These are phyloP conservation scores for Nymphicus hollandicus DNA, from an alignment of 2,113 vertebrate genomes.

Conservation along the genomic window DNA sequence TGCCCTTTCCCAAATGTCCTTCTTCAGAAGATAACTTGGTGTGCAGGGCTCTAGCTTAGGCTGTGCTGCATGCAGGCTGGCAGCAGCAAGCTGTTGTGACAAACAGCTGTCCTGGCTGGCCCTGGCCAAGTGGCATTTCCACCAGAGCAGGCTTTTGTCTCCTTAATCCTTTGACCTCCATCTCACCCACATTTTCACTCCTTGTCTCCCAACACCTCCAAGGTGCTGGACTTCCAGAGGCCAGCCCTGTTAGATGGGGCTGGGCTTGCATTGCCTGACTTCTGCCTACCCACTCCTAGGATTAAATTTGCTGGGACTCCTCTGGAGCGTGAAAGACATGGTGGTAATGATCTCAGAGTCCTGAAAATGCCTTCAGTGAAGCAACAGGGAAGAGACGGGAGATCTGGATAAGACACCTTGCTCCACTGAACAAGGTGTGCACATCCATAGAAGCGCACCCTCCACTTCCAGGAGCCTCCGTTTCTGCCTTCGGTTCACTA, in stretches of 20 bases:
- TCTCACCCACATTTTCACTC: background rate
- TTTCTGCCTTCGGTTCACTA: background rate
- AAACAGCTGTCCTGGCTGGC: background rate
- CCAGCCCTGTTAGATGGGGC: background rate
- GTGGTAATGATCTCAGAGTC: background rate
- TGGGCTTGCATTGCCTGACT: fast-evolving
- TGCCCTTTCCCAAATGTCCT: background rate
- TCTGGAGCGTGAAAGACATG: fast-evolving
- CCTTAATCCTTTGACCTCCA: background rate
- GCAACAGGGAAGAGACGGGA: background rate
- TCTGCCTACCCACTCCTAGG: background rate
- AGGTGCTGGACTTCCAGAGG: background rate
- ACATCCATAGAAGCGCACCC: background rate
- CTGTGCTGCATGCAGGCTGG: background rate
- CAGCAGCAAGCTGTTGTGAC: background rate
- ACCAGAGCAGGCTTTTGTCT: background rate
- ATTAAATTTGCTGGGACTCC: background rate
- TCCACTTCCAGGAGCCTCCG: fast-evolving
- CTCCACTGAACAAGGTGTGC: background rate
- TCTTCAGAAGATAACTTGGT: background rate
- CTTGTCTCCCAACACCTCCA: background rate
- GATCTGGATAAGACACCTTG: background rate
- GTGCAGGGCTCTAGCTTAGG: background rate
- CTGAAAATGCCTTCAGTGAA: background rate
- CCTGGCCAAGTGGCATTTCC: background rate